Evolutionary conservation across 1,140 invertebrate genomes (phyloP), one percentile per base, ranked within the genome.

Genomic region (Vanessa tameamea): DNA sequence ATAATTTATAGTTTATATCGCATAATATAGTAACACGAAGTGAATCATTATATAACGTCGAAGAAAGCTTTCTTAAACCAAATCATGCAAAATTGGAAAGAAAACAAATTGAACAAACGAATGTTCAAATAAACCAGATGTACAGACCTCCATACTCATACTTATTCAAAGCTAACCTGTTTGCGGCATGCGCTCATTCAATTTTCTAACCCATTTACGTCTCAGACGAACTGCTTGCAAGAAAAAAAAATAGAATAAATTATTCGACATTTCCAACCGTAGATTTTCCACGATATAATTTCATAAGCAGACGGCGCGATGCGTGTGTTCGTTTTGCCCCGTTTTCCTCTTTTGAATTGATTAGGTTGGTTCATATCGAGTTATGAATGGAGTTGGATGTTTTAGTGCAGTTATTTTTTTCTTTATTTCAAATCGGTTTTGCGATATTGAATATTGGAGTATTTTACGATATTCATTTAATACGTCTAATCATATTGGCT

Each of bases 131-230:
- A 79, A 84, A 75, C 80, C 79, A 84, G 79, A 80, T 80, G 82
- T 82, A 80, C 72, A 65, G 57, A 73, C 65, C 64, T 75, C 72
- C 78, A 87, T 81, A 78, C 84, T 81, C 81, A 82, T 85, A 88
- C 83, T 89, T 87, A 88, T 82, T 85, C 83, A 87, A 84, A 87
- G 78, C 77, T 83, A 81, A 85, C 84, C 76, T 77, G 82, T 80
- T 86, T 82, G 81, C 69, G 82, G 79, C 80, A 79, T 81, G 74
- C 75, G 78, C 79, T 88, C 85, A 92, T 89, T 92, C 88, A 90
- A 92, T 92, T 92, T 92, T 92, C 88, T 90, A 92, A 92, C 90
- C 90, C 87, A 92, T 92, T 92, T 92, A 88, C 85, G 86, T 86
- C 86, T 86, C 89, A 90, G 89, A 89, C 87, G 82, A 84, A 85